phyloP scores from a whole-genome alignment of 2,888 invertebrate species.

The Dicranocentrus wangi region DNA sequence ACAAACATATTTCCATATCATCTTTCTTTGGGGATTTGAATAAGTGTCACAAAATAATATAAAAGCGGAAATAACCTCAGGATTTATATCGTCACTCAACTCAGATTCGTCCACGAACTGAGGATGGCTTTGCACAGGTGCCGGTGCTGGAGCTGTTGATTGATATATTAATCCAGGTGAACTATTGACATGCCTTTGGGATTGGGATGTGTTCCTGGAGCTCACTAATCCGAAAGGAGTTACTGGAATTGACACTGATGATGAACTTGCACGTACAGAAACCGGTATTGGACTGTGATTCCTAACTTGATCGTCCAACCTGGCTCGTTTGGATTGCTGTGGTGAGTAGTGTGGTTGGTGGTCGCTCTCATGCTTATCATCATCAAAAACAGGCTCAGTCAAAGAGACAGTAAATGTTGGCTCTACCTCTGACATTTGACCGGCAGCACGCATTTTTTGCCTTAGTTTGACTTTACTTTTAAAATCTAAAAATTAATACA shows the following conservation, averaged over 20 bases:
- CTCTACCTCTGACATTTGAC: constrained; percentile 31
- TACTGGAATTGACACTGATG: neutral
- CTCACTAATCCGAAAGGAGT: neutral
- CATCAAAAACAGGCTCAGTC: constrained; percentile 11
- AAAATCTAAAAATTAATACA: constrained; percentile 51
- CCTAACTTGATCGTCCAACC: constrained; percentile 1
- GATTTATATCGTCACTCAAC: constrained; percentile 29
- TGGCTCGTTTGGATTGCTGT: constrained; percentile 13
- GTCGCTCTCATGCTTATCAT: too few relatives aligned
- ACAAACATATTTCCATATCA: too few relatives aligned
- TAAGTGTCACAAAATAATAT: too few relatives aligned
- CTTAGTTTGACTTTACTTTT: constrained; percentile 45
- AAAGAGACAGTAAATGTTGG: constrained; percentile 16
- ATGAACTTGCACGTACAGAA: neutral
- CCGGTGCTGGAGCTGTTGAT: neutral
- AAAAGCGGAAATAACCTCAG: constrained; percentile 16
- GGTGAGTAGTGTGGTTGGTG: neutral
- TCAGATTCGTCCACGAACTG: constrained; percentile 38
- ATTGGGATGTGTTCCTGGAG: neutral
- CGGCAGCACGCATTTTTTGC: constrained; percentile 39
- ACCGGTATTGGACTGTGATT: neutral
- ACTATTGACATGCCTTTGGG: neutral
- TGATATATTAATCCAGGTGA: neutral
- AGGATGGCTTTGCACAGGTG: neutral
- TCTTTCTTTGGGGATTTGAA: too few relatives aligned